Conservation (phyloP, 2,113 vertebrate genomes). For the Anser cygnoides region DNA sequence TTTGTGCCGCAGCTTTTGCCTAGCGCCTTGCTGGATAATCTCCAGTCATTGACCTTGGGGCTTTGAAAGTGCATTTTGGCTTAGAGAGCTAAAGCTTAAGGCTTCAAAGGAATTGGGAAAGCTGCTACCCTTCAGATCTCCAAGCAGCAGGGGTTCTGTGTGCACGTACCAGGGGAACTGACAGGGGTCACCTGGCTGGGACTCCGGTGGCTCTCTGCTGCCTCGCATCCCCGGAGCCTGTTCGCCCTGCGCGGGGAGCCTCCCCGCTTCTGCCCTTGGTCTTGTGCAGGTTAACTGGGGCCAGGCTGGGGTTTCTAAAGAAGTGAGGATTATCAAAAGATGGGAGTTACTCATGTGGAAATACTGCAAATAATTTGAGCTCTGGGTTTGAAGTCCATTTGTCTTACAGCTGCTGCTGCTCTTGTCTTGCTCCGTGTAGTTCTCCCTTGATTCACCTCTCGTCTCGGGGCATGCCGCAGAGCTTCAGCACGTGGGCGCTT, state of each 20-base stretch:
- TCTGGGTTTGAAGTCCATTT: not conserved
- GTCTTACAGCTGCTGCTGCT: not conserved
- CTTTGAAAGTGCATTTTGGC: slow-evolving; percentile 18
- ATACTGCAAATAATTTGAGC: not conserved
- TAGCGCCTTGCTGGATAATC: not conserved
- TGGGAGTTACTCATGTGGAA: slow-evolving; percentile 5
- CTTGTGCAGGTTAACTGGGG: not conserved
- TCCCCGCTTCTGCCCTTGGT: not conserved
- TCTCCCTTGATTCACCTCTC: not conserved
- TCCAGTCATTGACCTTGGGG: slow-evolving; percentile 18
- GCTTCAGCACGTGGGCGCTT: not conserved
- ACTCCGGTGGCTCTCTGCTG: not conserved
- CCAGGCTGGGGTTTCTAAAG: not conserved
- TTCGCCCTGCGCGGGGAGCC: not conserved
- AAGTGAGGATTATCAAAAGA: not conserved
- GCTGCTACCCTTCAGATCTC: not conserved
- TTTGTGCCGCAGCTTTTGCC: slow-evolving; percentile 17
- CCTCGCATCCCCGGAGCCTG: not conserved
- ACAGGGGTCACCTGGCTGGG: not conserved
- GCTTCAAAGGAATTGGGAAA: slow-evolving; percentile 4
- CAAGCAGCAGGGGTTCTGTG: not conserved
- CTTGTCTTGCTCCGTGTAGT: not conserved
- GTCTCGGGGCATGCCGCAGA: not conserved
- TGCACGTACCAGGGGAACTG: not conserved
- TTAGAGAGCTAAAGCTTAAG: slow-evolving; percentile 37